Percentiles rank a stretch among this genome's conserved stretches.
phyloP scores from a whole-genome alignment of 2,797 vertebrate genomes.

The Silurus aristotelis region DNA sequence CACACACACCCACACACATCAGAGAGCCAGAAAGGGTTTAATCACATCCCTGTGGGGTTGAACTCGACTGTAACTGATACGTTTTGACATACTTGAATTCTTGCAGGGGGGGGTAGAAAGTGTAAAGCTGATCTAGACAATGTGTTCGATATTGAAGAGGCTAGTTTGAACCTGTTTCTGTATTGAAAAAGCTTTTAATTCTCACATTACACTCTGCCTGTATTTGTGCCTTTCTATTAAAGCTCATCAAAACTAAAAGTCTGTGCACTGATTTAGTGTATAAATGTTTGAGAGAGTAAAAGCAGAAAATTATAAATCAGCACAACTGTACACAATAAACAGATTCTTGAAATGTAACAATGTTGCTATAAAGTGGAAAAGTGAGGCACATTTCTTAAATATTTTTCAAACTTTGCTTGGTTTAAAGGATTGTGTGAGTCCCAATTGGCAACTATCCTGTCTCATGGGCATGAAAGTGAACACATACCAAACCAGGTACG shows the following conservation, averaged over 20 bases:
- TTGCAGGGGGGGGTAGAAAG: conserved; percentile 56
- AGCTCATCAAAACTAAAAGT: conserved; percentile 76
- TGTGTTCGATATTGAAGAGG: conserved; percentile 61
- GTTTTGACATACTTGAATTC: conserved; percentile 77
- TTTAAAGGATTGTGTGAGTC: neutral
- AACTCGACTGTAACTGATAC: conserved; percentile 58
- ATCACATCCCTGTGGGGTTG: conserved; percentile 41
- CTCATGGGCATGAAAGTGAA: neutral
- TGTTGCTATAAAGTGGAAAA: neutral
- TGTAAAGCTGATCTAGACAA: conserved; percentile 39
- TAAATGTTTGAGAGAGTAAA: neutral
- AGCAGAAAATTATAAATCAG: neutral
- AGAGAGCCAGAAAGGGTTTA: conserved; percentile 48
- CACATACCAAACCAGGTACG: neutral
- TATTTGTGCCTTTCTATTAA: conserved; percentile 87
- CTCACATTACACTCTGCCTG: conserved; percentile 81
- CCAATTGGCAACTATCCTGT: no score
- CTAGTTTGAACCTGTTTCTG: conserved; percentile 67
- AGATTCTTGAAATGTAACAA: neutral
- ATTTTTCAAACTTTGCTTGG: neutral
- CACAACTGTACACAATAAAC: no score
- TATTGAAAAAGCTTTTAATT: conserved; percentile 78
- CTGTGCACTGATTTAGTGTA: conserved; percentile 20
- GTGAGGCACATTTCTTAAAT: neutral
- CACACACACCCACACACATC: conserved; percentile 4